phyloP scores from a whole-genome alignment of 1,140 invertebrate genomes.

The Drosophila nebulosa region DNA sequence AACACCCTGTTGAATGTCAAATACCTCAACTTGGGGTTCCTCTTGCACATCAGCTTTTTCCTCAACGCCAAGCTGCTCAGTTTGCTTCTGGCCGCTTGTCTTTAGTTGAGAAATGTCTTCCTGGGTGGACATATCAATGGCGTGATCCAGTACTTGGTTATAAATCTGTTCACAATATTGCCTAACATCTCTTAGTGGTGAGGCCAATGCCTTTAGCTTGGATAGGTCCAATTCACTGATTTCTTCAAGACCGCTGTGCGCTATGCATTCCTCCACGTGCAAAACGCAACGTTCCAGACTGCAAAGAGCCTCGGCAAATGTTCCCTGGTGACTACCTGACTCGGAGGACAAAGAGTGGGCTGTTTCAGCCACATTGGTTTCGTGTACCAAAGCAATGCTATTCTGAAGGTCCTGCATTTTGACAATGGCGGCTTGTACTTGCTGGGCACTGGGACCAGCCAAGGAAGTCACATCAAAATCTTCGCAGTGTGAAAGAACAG shows the following conservation, averaged over 20 bases:
- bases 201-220: slow-evolving; percentile 52
- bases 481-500: slow-evolving; percentile 58
- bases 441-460: slow-evolving; percentile 29
- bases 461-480: slow-evolving; percentile 52
- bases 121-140: slow-evolving; percentile 61
- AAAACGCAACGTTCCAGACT: slow-evolving; percentile 66
- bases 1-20: slow-evolving; percentile 65
- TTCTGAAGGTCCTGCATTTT: slow-evolving; percentile 63
- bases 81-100: slow-evolving; percentile 75
- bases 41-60: slow-evolving; percentile 14
- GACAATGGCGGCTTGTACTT: slow-evolving; percentile 60
- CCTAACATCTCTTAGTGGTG: slow-evolving; percentile 57
- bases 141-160: slow-evolving; percentile 56
- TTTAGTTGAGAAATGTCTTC: slow-evolving; percentile 68
- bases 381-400: slow-evolving; percentile 56
- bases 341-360: slow-evolving; percentile 47
- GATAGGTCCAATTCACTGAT: slow-evolving; percentile 57
- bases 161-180: slow-evolving; percentile 65
- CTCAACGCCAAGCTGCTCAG: slow-evolving; percentile 77
- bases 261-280: slow-evolving; percentile 67
- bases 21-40: slow-evolving; percentile 32
- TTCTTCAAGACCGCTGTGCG: slow-evolving; percentile 50
- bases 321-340: slow-evolving; percentile 47
- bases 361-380: slow-evolving; percentile 40
- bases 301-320: slow-evolving; percentile 68